Evolutionary conservation across 2,113 vertebrate genomes (phyloP), one percentile per base, ranked within the genome.

Genomic region (Tragelaphus buxtoni): DNA sequence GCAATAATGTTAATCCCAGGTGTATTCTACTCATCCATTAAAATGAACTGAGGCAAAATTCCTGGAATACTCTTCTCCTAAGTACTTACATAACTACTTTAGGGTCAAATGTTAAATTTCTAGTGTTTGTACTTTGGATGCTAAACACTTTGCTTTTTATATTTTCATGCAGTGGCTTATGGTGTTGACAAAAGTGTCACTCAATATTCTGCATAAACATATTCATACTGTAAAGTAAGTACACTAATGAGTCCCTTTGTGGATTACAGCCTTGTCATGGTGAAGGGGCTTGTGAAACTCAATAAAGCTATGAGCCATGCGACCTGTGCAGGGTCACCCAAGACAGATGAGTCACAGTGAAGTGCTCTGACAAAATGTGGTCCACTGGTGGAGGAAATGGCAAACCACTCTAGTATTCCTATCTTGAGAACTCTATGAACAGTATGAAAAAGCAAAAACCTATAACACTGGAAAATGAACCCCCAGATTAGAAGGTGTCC

Each of bases 41-140:
- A 65, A 65, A 77, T 61, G 8, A 74, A 92, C 20, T 84, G 88
- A 94, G 39, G 32, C 69, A 95, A 92, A 83, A 80, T 30, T 20
- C 7, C 69, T 63, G 14, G 35, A 84, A 74, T 83, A 79, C 32
- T 83, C 22, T 90, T 94, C 53, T 90, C 69, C 53, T 35, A 84
- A 91, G 18, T 11, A 88, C 56, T 79, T 74, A 60, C 9, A 11
- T 93, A 95, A 87, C 58, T 93, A 80, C 65, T 72, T 76, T 30
- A 80, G 91, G 28, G 83, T 69, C 65, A 84, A 83, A 96, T 79
- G 60, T 32, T 91, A 91, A 72, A 94, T 94, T 94, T 32, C 69
- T 96, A 39, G 22, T 45, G n/a, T 74, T 65, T 95, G 18, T 84
- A 72, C 35, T 55, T 95, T 91, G 49, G 42, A 85, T 55, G 35